Conservation (phyloP, 2,888 invertebrate species). For the Zonitis immaculata region DNA sequence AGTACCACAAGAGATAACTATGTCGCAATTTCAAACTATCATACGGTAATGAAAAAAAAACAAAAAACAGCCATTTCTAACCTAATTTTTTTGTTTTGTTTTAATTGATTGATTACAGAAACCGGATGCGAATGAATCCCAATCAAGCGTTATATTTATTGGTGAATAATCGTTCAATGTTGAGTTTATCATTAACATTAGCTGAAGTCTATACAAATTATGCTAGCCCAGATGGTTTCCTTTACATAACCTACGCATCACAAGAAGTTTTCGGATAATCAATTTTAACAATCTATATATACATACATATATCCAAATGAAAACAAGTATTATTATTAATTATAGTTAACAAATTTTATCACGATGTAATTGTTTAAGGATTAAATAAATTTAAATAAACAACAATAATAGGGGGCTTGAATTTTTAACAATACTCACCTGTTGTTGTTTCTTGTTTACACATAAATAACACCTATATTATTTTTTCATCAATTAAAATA, state of each 20-base stretch:
- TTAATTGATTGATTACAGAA: no score
- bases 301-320: no score
- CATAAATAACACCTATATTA: no score
- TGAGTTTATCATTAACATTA: slow-evolving; percentile 75
- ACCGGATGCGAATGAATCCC: slow-evolving; percentile 56
- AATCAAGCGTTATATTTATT: slow-evolving; percentile 76
- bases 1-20: slow-evolving; percentile 83
- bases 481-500: no score
- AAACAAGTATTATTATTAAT: no score
- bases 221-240: slow-evolving; percentile 77
- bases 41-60: slow-evolving; percentile 61
- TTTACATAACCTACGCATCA: slow-evolving; percentile 85
- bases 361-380: no score
- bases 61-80: background rate
- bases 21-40: slow-evolving; percentile 83
- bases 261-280: slow-evolving; percentile 81
- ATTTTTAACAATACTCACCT: background rate
- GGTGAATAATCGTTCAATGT: slow-evolving; percentile 76
- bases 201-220: slow-evolving; percentile 75
- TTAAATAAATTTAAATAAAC: background rate
- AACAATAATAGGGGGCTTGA: background rate
- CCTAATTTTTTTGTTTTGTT: slow-evolving; percentile 23
- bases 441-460: background rate
- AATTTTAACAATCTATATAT: no score
- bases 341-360: no score